Conservation (phyloP, 1,140 invertebrate genomes). For the Acromyrmex echinatior region DNA sequence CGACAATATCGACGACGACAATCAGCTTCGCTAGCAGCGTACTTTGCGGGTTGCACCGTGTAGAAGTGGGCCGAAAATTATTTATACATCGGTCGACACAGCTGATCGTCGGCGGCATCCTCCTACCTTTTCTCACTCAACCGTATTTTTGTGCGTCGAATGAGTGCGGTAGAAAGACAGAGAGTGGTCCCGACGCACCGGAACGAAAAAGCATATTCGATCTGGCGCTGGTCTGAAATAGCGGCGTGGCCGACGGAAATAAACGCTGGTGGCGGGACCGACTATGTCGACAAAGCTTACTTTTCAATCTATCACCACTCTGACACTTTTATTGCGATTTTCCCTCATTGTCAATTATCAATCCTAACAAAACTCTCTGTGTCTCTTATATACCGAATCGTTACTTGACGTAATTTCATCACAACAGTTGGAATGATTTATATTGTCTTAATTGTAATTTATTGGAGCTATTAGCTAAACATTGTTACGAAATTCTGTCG, state of each 20-base stretch:
- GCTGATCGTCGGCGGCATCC: slow-evolving; percentile 69
- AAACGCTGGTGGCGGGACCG: slow-evolving; percentile 53
- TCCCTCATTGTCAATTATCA: not conserved
- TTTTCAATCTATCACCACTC: slow-evolving; percentile 14
- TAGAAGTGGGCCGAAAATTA: slow-evolving; percentile 75
- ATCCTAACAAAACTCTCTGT: too few relatives aligned
- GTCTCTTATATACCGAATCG: not conserved
- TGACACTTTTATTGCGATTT: not conserved
- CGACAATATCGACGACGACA: slow-evolving; percentile 5
- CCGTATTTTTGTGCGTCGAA: slow-evolving; percentile 68
- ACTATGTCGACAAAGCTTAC: slow-evolving; percentile 55
- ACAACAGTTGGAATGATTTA: not conserved
- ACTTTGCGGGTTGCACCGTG: slow-evolving; percentile 25
- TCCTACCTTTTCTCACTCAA: slow-evolving; percentile 67
- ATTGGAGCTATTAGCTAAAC: slow-evolving; percentile 14
- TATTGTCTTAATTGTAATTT: not conserved
- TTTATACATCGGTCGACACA: slow-evolving; percentile 74
- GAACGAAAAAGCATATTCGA: slow-evolving; percentile 76
- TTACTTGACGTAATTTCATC: too few relatives aligned
- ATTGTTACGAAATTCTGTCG: slow-evolving; percentile 19
- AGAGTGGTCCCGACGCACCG: slow-evolving; percentile 11
- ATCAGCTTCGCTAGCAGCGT: not conserved
- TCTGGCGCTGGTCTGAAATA: slow-evolving; percentile 67
- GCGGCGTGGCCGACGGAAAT: slow-evolving; percentile 65
- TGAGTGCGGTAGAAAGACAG: slow-evolving; percentile 13